phyloP scores from a whole-genome alignment of 1,140 invertebrate species.

The Nasonia vitripennis region DNA sequence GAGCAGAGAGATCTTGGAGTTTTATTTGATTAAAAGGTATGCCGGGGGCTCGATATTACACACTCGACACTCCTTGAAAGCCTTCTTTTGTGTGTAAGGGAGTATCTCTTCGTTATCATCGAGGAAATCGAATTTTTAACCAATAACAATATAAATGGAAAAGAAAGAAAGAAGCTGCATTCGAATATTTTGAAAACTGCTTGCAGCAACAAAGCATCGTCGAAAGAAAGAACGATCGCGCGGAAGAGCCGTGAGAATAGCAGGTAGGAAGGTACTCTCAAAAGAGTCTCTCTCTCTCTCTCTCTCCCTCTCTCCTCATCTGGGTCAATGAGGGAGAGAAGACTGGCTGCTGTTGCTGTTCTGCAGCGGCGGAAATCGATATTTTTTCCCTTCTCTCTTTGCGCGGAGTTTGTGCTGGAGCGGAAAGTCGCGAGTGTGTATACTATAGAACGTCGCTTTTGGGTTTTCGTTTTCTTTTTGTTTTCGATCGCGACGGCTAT shows the following conservation, averaged over 20 bases:
- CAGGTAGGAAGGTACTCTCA: conserved; percentile 14
- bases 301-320: conserved; percentile 41
- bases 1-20: background rate
- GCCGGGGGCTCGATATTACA: background rate
- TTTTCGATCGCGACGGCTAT: background rate
- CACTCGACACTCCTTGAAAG: background rate
- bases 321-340: conserved; percentile 52
- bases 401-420: background rate
- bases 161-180: background rate
- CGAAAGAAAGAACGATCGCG: conserved; percentile 2
- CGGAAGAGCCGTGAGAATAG: conserved; percentile 23
- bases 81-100: background rate
- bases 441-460: background rate
- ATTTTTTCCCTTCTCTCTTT: conserved; percentile 45
- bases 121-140: no score
- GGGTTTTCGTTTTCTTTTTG: background rate
- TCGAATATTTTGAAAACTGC: background rate
- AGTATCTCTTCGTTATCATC: no score
- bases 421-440: conserved; percentile 13
- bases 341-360: background rate
- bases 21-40: background rate
- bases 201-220: background rate
- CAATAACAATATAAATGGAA: background rate
- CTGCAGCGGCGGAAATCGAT: conserved; percentile 53
- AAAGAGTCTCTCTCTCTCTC: conserved; percentile 36